Evolutionary conservation across 1,140 invertebrate species (phyloP).

Genomic region (Drosophila asahinai): DNA sequence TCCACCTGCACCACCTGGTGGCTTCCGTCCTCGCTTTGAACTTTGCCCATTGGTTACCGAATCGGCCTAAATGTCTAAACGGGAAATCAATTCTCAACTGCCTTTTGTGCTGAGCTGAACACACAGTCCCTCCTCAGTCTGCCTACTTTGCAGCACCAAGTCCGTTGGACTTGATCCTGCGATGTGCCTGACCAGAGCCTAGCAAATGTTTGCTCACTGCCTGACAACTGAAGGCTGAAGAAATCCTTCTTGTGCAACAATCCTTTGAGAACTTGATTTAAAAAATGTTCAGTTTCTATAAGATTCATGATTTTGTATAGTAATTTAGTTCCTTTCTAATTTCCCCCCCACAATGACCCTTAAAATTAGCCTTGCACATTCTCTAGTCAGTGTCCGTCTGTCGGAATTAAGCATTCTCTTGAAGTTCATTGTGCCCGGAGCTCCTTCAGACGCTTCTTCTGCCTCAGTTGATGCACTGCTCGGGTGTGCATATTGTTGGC

Average conservation of each 20-base stretch:
- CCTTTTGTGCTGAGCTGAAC: constrained; percentile 42
- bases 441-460: constrained; percentile 46
- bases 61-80: constrained; percentile 72
- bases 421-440: constrained; percentile 38
- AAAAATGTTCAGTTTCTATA: background rate
- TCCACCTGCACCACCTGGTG: constrained; percentile 38
- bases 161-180: constrained; percentile 9
- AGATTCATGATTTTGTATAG: background rate
- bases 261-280: background rate
- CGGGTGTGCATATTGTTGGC: constrained; percentile 60
- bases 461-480: constrained; percentile 21
- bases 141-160: background rate
- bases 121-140: background rate
- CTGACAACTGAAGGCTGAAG: background rate
- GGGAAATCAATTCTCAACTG: constrained; percentile 77
- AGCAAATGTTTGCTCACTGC: constrained; percentile 10
- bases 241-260: background rate
- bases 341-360: background rate
- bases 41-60: constrained; percentile 43
- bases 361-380: constrained; percentile 21
- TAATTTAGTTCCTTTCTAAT: background rate
- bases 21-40: constrained; percentile 31
- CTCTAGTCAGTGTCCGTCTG: constrained; percentile 5
- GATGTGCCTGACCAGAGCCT: constrained; percentile 7
- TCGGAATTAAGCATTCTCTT: constrained; percentile 17